Percentiles rank a stretch among this genome's conserved stretches.
Conservation (phyloP, 2,888 invertebrate genomes). For the Latrodectus hesperus region DNA sequence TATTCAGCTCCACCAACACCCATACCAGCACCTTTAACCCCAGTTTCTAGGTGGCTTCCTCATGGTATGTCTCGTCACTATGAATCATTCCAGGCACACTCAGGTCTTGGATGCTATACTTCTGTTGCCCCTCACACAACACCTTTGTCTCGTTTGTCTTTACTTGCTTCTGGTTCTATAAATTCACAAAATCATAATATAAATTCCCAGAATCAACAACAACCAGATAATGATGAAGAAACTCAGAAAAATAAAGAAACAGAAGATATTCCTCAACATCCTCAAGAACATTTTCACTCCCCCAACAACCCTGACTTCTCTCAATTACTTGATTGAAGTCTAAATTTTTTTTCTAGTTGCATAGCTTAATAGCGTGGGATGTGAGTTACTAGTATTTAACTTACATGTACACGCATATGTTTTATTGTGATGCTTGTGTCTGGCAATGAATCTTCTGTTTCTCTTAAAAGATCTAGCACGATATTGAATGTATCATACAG, state of each 20-base stretch:
- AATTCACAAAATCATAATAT: slow-evolving; percentile 54
- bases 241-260: slow-evolving; percentile 46
- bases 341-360: slow-evolving; percentile 21
- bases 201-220: slow-evolving; percentile 52
- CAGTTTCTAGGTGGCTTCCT: slow-evolving; percentile 68
- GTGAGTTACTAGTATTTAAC: slow-evolving; percentile 63
- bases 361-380: slow-evolving; percentile 49
- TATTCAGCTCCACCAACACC: slow-evolving; percentile 70
- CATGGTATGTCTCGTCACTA: slow-evolving; percentile 60
- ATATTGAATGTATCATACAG: not conserved
- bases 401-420: slow-evolving; percentile 58
- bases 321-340: slow-evolving; percentile 62
- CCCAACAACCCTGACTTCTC: slow-evolving; percentile 66
- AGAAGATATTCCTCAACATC: slow-evolving; percentile 35
- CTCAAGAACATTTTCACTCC: slow-evolving; percentile 64
- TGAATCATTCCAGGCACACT: slow-evolving; percentile 63
- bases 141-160: slow-evolving; percentile 65
- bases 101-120: slow-evolving; percentile 62
- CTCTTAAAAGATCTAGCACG: slow-evolving; percentile 22
- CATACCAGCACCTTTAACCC: slow-evolving; percentile 70
- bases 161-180: slow-evolving; percentile 64
- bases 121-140: slow-evolving; percentile 66
- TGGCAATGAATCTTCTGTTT: slow-evolving; percentile 23
- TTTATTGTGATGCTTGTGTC: slow-evolving; percentile 56
- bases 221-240: slow-evolving; percentile 54